Base-by-base conservation (phyloP, 2,797 vertebrate genomes). In the Melanogrammus aeglefinus region DNA sequence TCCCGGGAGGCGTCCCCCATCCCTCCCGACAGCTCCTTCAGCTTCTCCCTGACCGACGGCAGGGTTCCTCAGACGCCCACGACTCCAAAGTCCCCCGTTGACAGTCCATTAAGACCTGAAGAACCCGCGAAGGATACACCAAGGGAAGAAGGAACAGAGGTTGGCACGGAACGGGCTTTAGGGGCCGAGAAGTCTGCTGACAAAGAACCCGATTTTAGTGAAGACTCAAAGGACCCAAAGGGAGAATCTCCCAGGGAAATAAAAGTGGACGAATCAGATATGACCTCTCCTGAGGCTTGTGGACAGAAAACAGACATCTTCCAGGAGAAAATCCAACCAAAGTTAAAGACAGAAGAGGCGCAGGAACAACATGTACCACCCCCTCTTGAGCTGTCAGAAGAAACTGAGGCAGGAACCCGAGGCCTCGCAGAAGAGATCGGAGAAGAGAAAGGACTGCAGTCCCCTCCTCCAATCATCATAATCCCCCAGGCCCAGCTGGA, bases 1-100 rank as follows among this genome's bases (percentile, higher is more conserved):
- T 94, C 93, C n/a, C 90, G 93, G 82, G 93, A 94, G 73, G 92
- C 93, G 9, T 94, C 93, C 24, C 93, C 93, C 1, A 87, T 93
- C 24, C 93, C 92, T 47, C 92, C 90, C n/a, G 92, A 92, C 84
- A 81, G 7, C 51, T 88, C 91, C 0, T 94, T 94, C 74, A 91
- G 87, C 73, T 94, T 94, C 74, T 79, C 3, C 39, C 21, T 84
- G 2, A 0, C 74, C 6, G 91, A 91, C 77, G 77, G 21, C 21
- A 88, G 76, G 69, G 39, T 36, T 78, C 86, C 85, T 2, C 77
- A 10, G 6, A 88, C 84, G 78, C 86, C 86, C 7, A 88, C 79
- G 35, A 82, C 81, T 12, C 85, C 88, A 0, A 89, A 82, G n/a
- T 85, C 85, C 10, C 82, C 82, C 75, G 36, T 75, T 29, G 78